phyloP scores from a whole-genome alignment of 2,113 vertebrate genomes.

The Mastomys natalensis region DNA sequence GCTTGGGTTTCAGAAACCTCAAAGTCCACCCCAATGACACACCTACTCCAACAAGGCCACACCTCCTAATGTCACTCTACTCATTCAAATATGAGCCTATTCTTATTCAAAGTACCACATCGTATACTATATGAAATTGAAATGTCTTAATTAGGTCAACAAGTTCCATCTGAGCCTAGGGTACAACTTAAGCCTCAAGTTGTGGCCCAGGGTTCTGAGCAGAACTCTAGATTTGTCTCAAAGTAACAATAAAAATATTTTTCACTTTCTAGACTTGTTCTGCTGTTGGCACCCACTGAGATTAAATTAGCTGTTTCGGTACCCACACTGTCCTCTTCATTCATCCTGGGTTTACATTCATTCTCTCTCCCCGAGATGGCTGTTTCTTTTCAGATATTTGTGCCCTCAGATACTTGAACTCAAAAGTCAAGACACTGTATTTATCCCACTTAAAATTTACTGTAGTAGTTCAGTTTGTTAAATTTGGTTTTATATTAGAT shows the following conservation, averaged over 20 bases:
- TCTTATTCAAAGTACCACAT: background rate
- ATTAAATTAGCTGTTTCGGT: background rate
- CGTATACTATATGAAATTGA: slow-evolving; percentile 5
- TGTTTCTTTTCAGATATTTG: background rate
- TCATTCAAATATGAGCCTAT: too few relatives aligned
- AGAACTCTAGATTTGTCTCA: slow-evolving; percentile 51
- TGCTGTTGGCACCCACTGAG: background rate
- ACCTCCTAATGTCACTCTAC: background rate
- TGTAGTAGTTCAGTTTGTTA: background rate
- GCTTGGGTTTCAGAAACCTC: background rate
- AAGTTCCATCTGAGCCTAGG: slow-evolving; percentile 1
- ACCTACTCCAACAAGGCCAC: background rate
- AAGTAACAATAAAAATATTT: slow-evolving; percentile 24
- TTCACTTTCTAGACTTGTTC: background rate
- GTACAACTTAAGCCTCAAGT: background rate
- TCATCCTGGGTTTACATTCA: background rate
- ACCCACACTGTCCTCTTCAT: background rate
- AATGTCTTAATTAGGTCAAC: slow-evolving; percentile 6
- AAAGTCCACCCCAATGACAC: background rate
- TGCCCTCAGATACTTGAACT: background rate
- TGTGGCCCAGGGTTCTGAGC: slow-evolving; percentile 42
- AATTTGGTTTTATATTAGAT: background rate
- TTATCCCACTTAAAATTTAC: slow-evolving; percentile 44
- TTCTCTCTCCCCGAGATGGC: background rate
- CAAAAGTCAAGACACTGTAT: background rate